Evolutionary conservation across 2,113 vertebrate species (phyloP).

Genomic region (Notarius quadriscutis): DNA sequence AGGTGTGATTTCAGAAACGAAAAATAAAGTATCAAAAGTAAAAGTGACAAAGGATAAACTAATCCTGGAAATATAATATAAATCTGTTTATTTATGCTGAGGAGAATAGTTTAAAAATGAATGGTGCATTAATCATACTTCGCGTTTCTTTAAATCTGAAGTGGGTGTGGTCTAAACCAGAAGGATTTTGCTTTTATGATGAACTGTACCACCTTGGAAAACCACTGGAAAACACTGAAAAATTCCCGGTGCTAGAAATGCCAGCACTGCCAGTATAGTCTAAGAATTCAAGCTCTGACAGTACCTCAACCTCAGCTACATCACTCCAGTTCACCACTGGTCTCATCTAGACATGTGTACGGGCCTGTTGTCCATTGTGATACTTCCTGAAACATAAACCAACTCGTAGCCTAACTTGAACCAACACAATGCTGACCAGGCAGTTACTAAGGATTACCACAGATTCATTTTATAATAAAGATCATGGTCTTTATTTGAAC

Average conservation of each 20-base stretch:
- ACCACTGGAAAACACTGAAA: neutral
- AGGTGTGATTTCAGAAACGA: neutral
- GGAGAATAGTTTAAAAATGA: neutral
- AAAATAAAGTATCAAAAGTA: neutral
- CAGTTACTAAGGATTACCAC: neutral
- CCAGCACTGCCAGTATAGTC: neutral
- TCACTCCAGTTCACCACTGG: neutral
- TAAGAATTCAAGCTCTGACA: neutral
- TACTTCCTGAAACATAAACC: neutral
- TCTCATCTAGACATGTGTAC: neutral
- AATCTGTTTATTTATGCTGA: neutral
- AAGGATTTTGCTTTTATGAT: neutral
- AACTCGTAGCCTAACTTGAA: neutral
- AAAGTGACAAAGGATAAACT: neutral
- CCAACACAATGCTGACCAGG: neutral
- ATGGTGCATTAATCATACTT: neutral
- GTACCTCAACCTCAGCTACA: neutral
- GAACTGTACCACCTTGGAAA: neutral
- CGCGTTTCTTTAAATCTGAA: neutral
- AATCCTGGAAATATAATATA: neutral
- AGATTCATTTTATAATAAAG: neutral
- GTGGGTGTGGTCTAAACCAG: too few species aligned
- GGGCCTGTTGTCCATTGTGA: neutral
- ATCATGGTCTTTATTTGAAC: neutral
- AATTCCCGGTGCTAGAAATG: neutral